These are phyloP conservation scores for Catostomus latipinnis DNA, from an alignment of 2,797 vertebrate species.

Conservation along the genomic window DNA sequence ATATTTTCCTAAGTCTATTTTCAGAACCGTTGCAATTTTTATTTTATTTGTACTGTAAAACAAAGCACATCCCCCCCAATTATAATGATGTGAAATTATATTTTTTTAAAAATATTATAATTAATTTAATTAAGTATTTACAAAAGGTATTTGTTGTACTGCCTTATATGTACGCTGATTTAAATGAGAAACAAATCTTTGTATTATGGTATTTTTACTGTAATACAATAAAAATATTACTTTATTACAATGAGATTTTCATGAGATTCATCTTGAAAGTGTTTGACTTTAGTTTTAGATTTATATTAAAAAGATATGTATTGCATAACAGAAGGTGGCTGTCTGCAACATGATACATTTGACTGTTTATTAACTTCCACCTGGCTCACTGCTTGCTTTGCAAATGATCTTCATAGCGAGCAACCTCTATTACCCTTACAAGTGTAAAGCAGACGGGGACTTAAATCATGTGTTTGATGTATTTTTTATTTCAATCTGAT, in stretches of 20 bases:
- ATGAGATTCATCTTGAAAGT: not conserved
- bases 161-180: too few species aligned
- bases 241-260: not conserved
- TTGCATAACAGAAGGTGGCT: conserved; percentile 12
- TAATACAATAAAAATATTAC: too few species aligned
- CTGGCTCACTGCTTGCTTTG: conserved; percentile 31
- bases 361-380: conserved; percentile 42
- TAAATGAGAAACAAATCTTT: too few species aligned
- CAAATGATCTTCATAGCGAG: conserved; percentile 13
- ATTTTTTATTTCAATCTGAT: not conserved
- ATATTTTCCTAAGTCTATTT: not conserved
- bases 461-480: conserved; percentile 19
- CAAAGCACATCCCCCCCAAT: too few species aligned
- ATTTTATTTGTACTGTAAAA: too few species aligned
- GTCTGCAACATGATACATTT: conserved; percentile 4
- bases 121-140: too few species aligned
- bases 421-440: conserved; percentile 11
- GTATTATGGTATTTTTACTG: too few species aligned
- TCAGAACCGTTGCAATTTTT: not conserved
- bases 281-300: not conserved
- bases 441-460: not conserved
- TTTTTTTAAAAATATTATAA: too few species aligned
- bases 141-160: too few species aligned
- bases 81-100: not conserved
- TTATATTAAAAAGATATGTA: not conserved